These are phyloP conservation scores for Passerina amoena DNA, from an alignment of 2,113 vertebrate genomes.

Conservation along the genomic window DNA sequence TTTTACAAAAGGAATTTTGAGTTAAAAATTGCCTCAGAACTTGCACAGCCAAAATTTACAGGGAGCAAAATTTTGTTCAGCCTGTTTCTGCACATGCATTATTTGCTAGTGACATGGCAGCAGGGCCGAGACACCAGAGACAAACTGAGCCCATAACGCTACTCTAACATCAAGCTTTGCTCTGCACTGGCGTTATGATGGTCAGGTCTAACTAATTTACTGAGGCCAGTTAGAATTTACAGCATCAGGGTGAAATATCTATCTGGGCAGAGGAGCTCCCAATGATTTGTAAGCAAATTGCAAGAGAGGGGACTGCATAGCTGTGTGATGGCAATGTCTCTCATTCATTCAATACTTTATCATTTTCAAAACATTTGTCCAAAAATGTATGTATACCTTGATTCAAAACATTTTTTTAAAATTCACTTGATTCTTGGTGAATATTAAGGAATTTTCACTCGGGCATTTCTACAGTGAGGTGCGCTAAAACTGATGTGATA, in stretches of 20 bases:
- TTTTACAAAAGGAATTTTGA: neutral
- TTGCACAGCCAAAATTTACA: neutral
- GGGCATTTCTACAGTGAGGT: neutral
- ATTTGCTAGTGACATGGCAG: fast-evolving
- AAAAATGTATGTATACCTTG: neutral
- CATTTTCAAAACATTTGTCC: neutral
- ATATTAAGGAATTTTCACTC: neutral
- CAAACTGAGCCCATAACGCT: neutral
- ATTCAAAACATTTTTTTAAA: neutral
- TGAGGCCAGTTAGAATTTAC: neutral
- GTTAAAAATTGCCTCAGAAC: neutral
- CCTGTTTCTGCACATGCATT: neutral
- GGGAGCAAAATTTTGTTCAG: neutral
- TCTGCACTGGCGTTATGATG: neutral
- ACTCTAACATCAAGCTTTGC: neutral
- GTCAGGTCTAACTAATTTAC: neutral
- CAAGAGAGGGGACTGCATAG: neutral
- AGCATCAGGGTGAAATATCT: neutral
- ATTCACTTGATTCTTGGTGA: neutral
- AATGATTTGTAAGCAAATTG: neutral
- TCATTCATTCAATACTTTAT: neutral
- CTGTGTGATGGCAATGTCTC: neutral
- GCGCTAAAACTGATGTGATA: neutral
- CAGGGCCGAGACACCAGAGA: neutral
- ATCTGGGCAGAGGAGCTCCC: neutral